Evolutionary conservation across 2,888 invertebrate genomes (phyloP).

Genomic region (Agriotes lineatus): DNA sequence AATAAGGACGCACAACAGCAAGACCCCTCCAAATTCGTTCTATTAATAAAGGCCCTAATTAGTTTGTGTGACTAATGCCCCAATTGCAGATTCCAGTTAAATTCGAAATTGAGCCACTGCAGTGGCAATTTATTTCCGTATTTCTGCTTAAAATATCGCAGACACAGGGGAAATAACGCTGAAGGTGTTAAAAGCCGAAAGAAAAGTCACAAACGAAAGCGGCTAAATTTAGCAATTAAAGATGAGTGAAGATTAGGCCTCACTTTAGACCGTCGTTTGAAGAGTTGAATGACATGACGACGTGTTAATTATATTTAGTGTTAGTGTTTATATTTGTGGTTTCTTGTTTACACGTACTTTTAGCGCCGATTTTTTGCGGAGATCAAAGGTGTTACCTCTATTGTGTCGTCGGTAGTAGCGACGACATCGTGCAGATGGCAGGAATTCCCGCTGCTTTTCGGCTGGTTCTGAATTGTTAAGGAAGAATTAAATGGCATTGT

Average conservation of each 20-base stretch:
- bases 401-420: too few relatives aligned
- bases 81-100: too few relatives aligned
- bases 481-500: too few relatives aligned
- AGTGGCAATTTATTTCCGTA: conserved; percentile 8
- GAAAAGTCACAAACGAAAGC: conserved; percentile 16
- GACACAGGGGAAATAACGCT: conserved; percentile 27
- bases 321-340: conserved; percentile 32
- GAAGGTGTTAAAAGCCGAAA: conserved; percentile 23
- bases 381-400: too few relatives aligned
- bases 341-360: conserved; percentile 28
- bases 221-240: conserved; percentile 36
- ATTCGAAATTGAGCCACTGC: not conserved
- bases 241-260: conserved; percentile 31
- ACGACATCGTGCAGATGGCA: too few relatives aligned
- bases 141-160: conserved; percentile 18
- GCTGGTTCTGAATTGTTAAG: too few relatives aligned
- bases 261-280: conserved; percentile 26
- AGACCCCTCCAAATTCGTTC: too few relatives aligned
- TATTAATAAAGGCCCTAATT: too few relatives aligned
- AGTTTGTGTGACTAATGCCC: too few relatives aligned
- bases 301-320: conserved; percentile 38
- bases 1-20: too few relatives aligned
- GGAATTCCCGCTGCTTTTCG: too few relatives aligned
- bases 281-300: conserved; percentile 39
- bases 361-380: too few relatives aligned